phyloP scores from a whole-genome alignment of 2,888 invertebrate genomes.

The Scotopteryx bipunctaria region DNA sequence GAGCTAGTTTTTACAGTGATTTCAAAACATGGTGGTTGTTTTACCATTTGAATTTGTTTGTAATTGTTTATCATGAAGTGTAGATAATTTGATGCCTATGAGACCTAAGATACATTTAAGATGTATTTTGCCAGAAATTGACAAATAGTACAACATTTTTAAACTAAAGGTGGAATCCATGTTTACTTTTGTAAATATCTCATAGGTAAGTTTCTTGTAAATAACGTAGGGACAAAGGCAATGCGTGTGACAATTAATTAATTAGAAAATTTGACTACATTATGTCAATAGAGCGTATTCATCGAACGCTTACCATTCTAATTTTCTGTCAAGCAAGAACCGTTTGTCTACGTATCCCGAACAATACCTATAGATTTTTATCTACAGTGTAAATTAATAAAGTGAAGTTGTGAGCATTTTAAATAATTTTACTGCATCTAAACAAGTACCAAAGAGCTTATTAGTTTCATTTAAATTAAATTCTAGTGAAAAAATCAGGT shows the following conservation, averaged over 20 bases:
- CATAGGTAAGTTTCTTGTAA: conserved; percentile 6
- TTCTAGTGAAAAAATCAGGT: background rate
- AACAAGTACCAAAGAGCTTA: conserved; percentile 9
- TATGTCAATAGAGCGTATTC: too few species aligned
- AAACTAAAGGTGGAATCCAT: background rate
- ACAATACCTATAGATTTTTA: conserved; percentile 1
- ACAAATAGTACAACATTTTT: conserved; percentile 2
- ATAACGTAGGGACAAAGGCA: conserved; percentile 4
- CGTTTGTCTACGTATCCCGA: background rate
- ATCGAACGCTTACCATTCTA: background rate
- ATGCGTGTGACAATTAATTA: background rate
- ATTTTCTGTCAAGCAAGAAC: background rate
- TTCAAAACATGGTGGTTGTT: conserved; percentile 11
- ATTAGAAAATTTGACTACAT: too few species aligned
- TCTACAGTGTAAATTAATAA: background rate
- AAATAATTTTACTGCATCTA: conserved; percentile 22
- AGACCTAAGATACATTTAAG: conserved; percentile 9
- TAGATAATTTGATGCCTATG: conserved; percentile 9
- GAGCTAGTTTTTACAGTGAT: conserved; percentile 3
- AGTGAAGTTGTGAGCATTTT: conserved; percentile 14
- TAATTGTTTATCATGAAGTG: conserved; percentile 10
- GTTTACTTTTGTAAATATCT: conserved; percentile 15
- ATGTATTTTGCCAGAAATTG: background rate
- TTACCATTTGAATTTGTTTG: conserved; percentile 21
- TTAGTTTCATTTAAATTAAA: background rate